These are phyloP conservation scores for Nyctalus aviator DNA, from an alignment of 2,797 vertebrate genomes.

Conservation along the genomic window DNA sequence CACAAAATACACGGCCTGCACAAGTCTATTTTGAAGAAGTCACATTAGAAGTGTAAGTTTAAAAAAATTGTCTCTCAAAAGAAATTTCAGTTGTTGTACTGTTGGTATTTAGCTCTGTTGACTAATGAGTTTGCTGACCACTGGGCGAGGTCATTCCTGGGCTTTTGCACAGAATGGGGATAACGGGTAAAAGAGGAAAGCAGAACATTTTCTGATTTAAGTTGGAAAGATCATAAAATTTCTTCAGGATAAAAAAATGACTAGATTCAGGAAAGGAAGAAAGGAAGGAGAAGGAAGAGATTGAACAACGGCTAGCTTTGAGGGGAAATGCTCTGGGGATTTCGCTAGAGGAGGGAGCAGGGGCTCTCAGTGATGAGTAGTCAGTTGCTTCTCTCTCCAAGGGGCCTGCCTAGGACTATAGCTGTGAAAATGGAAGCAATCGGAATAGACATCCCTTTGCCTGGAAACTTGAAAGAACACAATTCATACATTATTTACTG, in stretches of 20 bases:
- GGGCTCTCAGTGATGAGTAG: neutral
- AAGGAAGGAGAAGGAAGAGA: neutral
- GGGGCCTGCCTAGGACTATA: neutral
- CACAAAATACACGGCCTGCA: too few relatives aligned
- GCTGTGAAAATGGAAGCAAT: neutral
- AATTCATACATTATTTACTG: neutral
- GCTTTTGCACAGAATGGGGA: neutral
- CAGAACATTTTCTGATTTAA: neutral
- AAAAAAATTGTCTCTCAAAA: too few relatives aligned
- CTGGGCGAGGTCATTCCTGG: neutral
- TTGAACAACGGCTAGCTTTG: neutral
- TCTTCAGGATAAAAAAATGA: neutral
- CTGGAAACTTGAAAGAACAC: neutral
- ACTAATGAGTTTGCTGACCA: too few relatives aligned
- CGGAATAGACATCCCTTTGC: neutral
- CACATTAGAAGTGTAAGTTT: too few relatives aligned
- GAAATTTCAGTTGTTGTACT: too few relatives aligned
- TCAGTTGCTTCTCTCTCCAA: neutral
- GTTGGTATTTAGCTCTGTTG: too few relatives aligned
- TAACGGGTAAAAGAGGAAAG: neutral
- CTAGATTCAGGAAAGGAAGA: neutral
- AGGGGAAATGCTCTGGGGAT: neutral
- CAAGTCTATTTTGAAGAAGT: too few relatives aligned
- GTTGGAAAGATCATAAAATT: neutral
- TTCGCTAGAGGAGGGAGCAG: neutral